phyloP scores from a whole-genome alignment of 2,797 vertebrate species.

The Fistularia tabacaria region DNA sequence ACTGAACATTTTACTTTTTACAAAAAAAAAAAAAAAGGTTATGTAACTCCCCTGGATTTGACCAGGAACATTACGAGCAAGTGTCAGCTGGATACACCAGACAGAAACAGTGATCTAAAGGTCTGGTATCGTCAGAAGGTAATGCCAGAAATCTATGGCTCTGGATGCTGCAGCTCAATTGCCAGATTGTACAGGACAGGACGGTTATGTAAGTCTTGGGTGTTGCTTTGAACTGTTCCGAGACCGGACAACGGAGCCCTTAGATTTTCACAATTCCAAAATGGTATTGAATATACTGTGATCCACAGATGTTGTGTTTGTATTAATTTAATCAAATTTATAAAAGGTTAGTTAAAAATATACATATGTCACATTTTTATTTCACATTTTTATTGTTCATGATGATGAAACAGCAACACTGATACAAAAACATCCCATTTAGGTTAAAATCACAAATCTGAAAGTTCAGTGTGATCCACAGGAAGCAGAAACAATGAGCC shows the following conservation, averaged over 20 bases:
- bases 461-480: conserved; percentile 56
- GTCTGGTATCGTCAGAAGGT: conserved; percentile 23
- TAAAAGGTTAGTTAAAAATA: neutral
- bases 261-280: too few relatives aligned
- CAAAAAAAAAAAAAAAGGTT: conserved; percentile 9
- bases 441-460: conserved; percentile 65
- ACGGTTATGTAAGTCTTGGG: conserved; percentile 22
- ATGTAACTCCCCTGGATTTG: conserved; percentile 20
- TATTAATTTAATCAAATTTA: too few relatives aligned
- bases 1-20: too few relatives aligned
- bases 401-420: conserved; percentile 69
- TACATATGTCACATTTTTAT: neutral
- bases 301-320: too few relatives aligned
- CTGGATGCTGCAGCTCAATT: conserved; percentile 2
- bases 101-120: conserved; percentile 27
- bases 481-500: conserved; percentile 39
- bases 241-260: too few relatives aligned
- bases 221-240: too few relatives aligned
- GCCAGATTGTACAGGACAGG: conserved; percentile 5
- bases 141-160: conserved; percentile 30
- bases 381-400: conserved; percentile 76
- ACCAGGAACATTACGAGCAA: conserved; percentile 42
- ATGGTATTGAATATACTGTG: too few relatives aligned
- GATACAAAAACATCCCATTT: conserved; percentile 69
- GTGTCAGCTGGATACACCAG: conserved; percentile 41